A percentile compares a stretch with the other conserved stretches of the same genome.
Conservation (phyloP, 2,888 invertebrate species). For the Polyploca ridens region DNA sequence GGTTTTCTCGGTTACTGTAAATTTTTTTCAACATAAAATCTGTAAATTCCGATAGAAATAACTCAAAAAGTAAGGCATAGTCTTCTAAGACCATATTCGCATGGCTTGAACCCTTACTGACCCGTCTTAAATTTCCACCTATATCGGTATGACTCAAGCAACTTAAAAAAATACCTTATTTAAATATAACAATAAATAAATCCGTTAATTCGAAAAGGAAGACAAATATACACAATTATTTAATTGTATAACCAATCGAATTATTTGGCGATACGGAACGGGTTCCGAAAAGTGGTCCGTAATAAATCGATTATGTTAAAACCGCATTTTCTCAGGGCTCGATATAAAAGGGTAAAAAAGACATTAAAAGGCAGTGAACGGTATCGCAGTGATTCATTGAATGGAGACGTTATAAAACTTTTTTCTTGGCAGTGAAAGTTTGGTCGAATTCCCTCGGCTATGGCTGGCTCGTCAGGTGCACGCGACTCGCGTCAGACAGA, state of each 20-base stretch:
- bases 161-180: not conserved
- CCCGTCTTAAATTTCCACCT: too few species aligned
- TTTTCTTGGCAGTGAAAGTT: slow-evolving; percentile 69
- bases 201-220: not conserved
- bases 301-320: slow-evolving; percentile 33
- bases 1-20: too few species aligned
- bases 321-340: slow-evolving; percentile 36
- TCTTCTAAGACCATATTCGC: too few species aligned
- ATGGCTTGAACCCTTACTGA: too few species aligned
- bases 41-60: too few species aligned
- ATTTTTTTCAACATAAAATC: too few species aligned
- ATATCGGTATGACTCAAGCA: too few species aligned
- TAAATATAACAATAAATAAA: not conserved
- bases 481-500: slow-evolving; percentile 22
- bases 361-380: slow-evolving; percentile 53
- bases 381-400: slow-evolving; percentile 54
- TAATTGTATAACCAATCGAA: slow-evolving; percentile 38
- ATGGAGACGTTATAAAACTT: slow-evolving; percentile 47
- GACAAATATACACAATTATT: slow-evolving; percentile 33
- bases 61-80: too few species aligned
- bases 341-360: slow-evolving; percentile 27
- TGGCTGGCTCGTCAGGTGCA: slow-evolving; percentile 36
- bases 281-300: slow-evolving; percentile 16
- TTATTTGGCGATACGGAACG: slow-evolving; percentile 45
- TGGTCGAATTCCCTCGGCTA: slow-evolving; percentile 40